Conservation (phyloP, 2,888 invertebrate species). For the Scaptomyza tumidula region DNA sequence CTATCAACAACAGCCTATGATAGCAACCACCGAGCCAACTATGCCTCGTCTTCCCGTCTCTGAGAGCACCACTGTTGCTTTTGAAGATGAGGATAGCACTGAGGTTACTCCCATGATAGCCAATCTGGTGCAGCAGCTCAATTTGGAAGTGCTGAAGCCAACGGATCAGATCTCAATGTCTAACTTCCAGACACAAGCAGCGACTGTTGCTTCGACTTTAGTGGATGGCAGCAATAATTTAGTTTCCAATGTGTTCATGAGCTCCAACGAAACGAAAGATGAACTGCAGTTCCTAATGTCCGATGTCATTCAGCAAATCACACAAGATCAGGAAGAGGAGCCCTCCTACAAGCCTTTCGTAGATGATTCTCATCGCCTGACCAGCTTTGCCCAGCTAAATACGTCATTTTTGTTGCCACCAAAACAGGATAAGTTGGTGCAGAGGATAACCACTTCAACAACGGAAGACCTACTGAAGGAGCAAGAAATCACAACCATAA, state of each 20-base stretch:
- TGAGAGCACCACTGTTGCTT: conserved; percentile 45
- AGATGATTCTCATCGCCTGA: conserved; percentile 72
- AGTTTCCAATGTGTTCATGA: conserved; percentile 62
- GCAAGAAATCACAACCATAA: conserved; percentile 46
- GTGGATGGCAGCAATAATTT: conserved; percentile 78
- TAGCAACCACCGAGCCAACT: conserved; percentile 34
- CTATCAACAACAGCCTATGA: conserved; percentile 13
- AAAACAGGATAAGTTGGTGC: conserved; percentile 6
- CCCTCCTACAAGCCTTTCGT: conserved; percentile 29
- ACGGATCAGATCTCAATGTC: conserved; percentile 81
- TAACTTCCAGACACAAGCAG: conserved; percentile 83
- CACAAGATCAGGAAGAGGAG: conserved; percentile 42
- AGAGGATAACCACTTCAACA: conserved; percentile 17
- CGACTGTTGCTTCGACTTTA: conserved; percentile 83
- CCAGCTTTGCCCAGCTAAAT: conserved; percentile 81
- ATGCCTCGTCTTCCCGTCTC: conserved; percentile 60
- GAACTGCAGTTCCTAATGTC: conserved; percentile 82
- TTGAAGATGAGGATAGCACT: conserved; percentile 47
- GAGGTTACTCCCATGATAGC: conserved; percentile 69
- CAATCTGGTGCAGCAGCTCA: conserved; percentile 73
- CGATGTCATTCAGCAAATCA: conserved; percentile 83
- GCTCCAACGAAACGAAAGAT: conserved; percentile 78
- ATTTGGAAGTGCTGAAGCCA: conserved; percentile 70
- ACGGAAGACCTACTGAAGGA: conserved; percentile 11
- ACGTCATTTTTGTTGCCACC: conserved; percentile 72